phyloP scores from a whole-genome alignment of 2,888 invertebrate species.

The Trissonchulus sp. region DNA sequence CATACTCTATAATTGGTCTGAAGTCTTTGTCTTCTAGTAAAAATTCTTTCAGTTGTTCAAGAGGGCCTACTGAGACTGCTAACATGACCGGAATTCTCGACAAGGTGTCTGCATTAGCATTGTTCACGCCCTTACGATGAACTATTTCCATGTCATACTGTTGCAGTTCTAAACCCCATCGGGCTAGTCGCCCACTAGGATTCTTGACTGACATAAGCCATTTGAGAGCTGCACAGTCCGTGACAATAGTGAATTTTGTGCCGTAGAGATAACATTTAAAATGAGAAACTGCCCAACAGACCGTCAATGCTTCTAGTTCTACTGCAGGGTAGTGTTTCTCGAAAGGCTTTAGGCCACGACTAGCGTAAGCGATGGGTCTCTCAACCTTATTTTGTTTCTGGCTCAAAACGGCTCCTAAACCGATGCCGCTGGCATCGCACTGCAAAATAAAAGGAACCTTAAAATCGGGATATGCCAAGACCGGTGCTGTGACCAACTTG shows the following conservation, averaged over 20 bases:
- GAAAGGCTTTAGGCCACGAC: not conserved
- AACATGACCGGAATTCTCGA: slow-evolving; percentile 41
- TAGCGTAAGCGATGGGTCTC: not conserved
- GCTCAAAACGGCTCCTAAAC: not conserved
- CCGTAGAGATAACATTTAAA: slow-evolving; percentile 7
- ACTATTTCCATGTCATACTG: slow-evolving; percentile 49
- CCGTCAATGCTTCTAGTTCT: slow-evolving; percentile 11
- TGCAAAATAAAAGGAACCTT: slow-evolving; percentile 7
- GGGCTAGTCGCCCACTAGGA: slow-evolving; percentile 52
- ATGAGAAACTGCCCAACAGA: not conserved
- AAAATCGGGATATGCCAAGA: slow-evolving; percentile 5
- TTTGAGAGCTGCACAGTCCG: slow-evolving; percentile 3
- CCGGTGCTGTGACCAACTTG: not conserved
- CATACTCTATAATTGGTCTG: not conserved
- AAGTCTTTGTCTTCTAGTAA: not conserved
- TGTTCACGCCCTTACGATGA: slow-evolving; percentile 51
- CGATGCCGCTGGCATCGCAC: not conserved
- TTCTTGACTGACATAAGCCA: slow-evolving; percentile 46
- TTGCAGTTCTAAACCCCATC: slow-evolving; percentile 55
- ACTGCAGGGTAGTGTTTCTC: not conserved
- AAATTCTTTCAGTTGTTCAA: not conserved
- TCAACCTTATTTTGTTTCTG: not conserved
- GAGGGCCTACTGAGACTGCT: not conserved
- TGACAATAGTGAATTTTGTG: not conserved
- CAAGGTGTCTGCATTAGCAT: slow-evolving; percentile 52